These are phyloP conservation scores for Sycophaga agraensis DNA, from an alignment of 1,140 invertebrate genomes.

Conservation along the genomic window DNA sequence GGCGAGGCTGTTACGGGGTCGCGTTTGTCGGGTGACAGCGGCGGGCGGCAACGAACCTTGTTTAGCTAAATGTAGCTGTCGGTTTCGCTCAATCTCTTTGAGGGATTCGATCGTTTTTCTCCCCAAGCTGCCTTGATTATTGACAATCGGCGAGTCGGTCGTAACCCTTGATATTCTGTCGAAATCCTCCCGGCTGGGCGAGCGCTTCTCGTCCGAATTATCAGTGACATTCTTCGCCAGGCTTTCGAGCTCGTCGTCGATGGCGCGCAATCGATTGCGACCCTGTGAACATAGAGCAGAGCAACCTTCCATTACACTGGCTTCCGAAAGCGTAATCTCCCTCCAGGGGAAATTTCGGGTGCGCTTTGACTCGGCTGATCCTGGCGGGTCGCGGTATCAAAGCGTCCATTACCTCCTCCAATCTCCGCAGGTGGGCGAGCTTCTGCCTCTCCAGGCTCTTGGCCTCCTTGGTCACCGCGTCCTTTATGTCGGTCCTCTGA, in stretches of 20 bases:
- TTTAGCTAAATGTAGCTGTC: conserved; percentile 83
- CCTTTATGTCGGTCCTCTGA: conserved; percentile 65
- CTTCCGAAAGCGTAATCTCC: too few species aligned
- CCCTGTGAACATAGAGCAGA: too few species aligned
- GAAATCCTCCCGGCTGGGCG: conserved; percentile 80
- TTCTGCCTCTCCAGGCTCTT: conserved; percentile 66
- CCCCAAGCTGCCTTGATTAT: conserved; percentile 69
- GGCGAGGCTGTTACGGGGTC: too few species aligned
- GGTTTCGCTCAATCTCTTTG: conserved; percentile 85
- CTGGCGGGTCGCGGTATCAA: too few species aligned
- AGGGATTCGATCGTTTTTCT: conserved; percentile 85
- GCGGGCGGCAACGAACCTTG: too few species aligned
- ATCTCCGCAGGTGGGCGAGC: conserved; percentile 61
- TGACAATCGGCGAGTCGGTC: conserved; percentile 75
- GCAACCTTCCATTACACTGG: too few species aligned
- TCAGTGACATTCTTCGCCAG: conserved; percentile 58
- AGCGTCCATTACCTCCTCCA: conserved; percentile 67
- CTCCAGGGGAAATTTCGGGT: too few species aligned
- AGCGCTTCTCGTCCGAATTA: conserved; percentile 59
- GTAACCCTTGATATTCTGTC: conserved; percentile 84
- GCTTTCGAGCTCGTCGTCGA: conserved; percentile 65
- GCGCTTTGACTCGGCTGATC: too few species aligned
- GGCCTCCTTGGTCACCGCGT: conserved; percentile 64
- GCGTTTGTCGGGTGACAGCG: too few species aligned
- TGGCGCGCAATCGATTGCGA: conserved; percentile 60